Percentiles rank a stretch among this genome's conserved stretches.
Evolutionary conservation across 1,140 invertebrate genomes (phyloP).

Genomic region (Vollenhovia emeryi): DNA sequence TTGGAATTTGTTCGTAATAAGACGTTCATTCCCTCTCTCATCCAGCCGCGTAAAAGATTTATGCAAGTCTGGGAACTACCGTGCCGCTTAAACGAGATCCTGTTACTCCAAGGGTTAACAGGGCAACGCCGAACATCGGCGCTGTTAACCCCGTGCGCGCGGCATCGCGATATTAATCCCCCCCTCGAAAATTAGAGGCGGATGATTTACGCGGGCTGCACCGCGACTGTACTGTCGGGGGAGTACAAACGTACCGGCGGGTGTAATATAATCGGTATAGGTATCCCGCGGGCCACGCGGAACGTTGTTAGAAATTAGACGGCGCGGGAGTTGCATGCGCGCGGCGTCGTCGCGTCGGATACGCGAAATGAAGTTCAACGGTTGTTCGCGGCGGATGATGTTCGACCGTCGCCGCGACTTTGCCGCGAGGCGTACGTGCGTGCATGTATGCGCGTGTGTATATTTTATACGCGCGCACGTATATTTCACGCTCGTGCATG

Average conservation of each 20-base stretch:
- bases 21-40: background rate
- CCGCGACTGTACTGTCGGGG: conserved; percentile 24
- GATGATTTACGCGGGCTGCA: conserved; percentile 48
- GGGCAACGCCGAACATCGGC: conserved; percentile 32
- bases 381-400: conserved; percentile 35
- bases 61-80: background rate
- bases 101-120: conserved; percentile 1
- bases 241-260: conserved; percentile 36
- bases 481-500: background rate
- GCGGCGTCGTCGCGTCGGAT: background rate
- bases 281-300: conserved; percentile 45
- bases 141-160: background rate
- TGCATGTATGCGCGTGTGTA: background rate
- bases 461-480: background rate
- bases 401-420: conserved; percentile 21
- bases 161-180: conserved; percentile 42
- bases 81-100: background rate
- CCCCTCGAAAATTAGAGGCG: conserved; percentile 47
- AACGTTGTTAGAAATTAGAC: conserved; percentile 51
- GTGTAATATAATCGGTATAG: conserved; percentile 48
- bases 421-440: conserved; percentile 4
- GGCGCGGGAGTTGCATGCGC: background rate
- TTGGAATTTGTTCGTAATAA: background rate
- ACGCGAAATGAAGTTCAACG: conserved; percentile 42
- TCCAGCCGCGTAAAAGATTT: background rate